These are phyloP conservation scores for Hoplias malabaricus DNA, from an alignment of 2,113 vertebrate species.

Conservation along the genomic window DNA sequence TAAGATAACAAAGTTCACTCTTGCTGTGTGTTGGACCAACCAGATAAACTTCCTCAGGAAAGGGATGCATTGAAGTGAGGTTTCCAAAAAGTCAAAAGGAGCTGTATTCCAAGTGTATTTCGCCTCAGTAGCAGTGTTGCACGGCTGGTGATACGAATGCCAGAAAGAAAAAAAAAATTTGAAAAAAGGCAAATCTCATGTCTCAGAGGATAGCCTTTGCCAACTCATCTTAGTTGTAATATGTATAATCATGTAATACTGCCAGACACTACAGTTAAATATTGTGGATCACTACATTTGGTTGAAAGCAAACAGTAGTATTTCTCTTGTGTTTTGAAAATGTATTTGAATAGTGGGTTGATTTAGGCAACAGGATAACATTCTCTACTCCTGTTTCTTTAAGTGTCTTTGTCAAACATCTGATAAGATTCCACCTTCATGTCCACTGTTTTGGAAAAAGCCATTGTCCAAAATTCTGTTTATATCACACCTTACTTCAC, in stretches of 20 bases:
- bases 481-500: too few relatives aligned
- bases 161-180: neutral
- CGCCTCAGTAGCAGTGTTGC: neutral
- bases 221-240: neutral
- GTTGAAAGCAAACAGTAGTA: neutral
- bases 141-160: neutral
- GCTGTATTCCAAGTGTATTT: neutral
- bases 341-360: neutral
- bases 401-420: neutral
- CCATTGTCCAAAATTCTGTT: too few relatives aligned
- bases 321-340: neutral
- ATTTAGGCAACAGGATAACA: slow-evolving; percentile 19
- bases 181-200: neutral
- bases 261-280: neutral
- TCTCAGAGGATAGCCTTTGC: neutral
- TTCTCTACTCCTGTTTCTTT: slow-evolving; percentile 2
- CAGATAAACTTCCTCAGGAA: neutral
- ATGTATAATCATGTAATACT: neutral
- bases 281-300: neutral
- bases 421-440: neutral
- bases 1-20: neutral
- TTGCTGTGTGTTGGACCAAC: neutral
- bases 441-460: neutral
- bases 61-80: neutral
- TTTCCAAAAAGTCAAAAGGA: neutral